Evolutionary conservation across 2,888 invertebrate genomes (phyloP).

Genomic region (Parascotia fuliginaria): DNA sequence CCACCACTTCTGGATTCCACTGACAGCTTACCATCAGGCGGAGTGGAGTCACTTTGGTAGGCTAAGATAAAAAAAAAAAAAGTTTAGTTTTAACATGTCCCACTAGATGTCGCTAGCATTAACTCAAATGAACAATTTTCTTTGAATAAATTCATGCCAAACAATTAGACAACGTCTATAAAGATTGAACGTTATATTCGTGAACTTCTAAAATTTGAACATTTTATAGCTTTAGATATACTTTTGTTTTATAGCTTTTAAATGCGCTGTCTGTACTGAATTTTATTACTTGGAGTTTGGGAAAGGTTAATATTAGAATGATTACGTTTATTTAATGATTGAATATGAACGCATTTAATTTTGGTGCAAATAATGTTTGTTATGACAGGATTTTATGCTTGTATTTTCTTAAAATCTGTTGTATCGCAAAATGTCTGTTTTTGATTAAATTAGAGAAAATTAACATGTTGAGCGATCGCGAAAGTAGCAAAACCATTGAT

Average conservation of each 20-base stretch:
- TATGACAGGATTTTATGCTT: too few relatives aligned
- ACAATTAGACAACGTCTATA: constrained; percentile 36
- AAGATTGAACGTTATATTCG: constrained; percentile 42
- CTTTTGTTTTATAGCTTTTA: constrained; percentile 41
- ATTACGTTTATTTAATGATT: constrained; percentile 7
- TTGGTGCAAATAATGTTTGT: too few relatives aligned
- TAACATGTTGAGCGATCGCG: too few relatives aligned
- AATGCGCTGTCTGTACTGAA: constrained; percentile 22
- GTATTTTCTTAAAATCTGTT: too few relatives aligned
- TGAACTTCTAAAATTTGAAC: constrained; percentile 31
- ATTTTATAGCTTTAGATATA: constrained; percentile 37
- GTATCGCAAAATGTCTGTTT: too few relatives aligned
- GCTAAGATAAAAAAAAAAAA: too few relatives aligned
- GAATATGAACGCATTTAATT: background rate
- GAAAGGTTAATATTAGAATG: constrained; percentile 16
- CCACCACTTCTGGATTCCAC: too few relatives aligned
- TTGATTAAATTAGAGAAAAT: too few relatives aligned
- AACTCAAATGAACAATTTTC: constrained; percentile 22
- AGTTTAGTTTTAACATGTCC: background rate
- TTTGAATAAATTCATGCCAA: constrained; percentile 26
- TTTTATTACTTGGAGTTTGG: constrained; percentile 32
- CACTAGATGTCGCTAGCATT: constrained; percentile 23
- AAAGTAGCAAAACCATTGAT: too few relatives aligned
- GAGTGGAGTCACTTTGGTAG: too few relatives aligned
- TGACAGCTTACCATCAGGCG: too few relatives aligned